Evolutionary conservation across 2,113 vertebrate species (phyloP).

Genomic region (Plecturocebus donacophilus): DNA sequence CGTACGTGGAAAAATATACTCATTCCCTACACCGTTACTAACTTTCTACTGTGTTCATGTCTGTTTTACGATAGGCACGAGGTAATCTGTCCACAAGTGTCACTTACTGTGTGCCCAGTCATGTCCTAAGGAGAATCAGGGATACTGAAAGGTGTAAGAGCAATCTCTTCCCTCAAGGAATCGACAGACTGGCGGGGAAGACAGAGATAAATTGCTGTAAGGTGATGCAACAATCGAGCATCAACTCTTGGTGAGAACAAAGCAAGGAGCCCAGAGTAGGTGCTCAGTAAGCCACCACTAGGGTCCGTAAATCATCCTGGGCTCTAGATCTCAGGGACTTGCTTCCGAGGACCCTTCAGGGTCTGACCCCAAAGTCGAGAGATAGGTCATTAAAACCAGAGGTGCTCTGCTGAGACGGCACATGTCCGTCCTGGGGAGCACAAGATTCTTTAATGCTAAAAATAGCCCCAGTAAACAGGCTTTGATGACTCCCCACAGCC

Average conservation of each 20-base stretch:
- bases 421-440: slow-evolving; percentile 70
- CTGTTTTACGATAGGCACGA: background rate
- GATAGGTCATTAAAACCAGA: slow-evolving; percentile 30
- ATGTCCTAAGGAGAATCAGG: background rate
- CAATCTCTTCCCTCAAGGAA: background rate
- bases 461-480: slow-evolving; percentile 87
- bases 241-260: background rate
- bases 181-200: background rate
- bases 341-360: background rate
- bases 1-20: background rate
- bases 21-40: accelerated
- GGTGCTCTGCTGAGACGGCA: slow-evolving; percentile 56
- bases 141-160: background rate
- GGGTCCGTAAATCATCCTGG: background rate
- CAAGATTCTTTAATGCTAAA: slow-evolving; percentile 85
- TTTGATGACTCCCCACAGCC: slow-evolving; percentile 89
- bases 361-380: background rate
- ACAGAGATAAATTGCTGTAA: background rate
- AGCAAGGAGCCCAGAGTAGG: background rate
- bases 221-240: background rate
- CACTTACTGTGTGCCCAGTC: background rate
- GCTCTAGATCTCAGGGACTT: background rate
- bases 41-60: background rate
- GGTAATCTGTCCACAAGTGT: background rate
- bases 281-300: background rate